Percentiles rank a stretch among this genome's conserved stretches.
phyloP scores from a whole-genome alignment of 2,113 vertebrate genomes.

The Nannospalax galili region DNA sequence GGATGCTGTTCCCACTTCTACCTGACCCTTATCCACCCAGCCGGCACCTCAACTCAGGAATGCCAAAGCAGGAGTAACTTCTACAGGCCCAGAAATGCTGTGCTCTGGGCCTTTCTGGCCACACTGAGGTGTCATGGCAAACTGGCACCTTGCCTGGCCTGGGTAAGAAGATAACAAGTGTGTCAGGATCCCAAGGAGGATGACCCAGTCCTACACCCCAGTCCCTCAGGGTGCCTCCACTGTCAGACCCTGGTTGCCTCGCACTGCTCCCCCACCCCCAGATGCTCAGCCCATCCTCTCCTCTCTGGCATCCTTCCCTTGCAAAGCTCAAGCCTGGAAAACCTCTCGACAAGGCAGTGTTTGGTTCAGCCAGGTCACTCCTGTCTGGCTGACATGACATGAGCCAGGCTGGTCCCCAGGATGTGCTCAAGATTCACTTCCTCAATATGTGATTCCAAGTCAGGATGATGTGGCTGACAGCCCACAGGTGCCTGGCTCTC shows the following conservation, averaged over 20 bases:
- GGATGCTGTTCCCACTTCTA: background rate
- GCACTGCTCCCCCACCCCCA: no score
- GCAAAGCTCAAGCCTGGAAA: background rate
- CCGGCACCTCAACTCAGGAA: background rate
- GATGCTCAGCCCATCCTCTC: no score
- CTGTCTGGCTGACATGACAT: background rate
- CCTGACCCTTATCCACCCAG: background rate
- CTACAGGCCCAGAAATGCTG: background rate
- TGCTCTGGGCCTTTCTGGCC: background rate
- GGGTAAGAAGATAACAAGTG: background rate
- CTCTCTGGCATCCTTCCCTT: background rate
- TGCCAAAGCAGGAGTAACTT: background rate
- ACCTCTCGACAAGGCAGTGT: background rate
- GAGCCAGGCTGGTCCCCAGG: background rate
- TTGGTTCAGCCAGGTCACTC: background rate
- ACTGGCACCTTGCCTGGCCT: background rate
- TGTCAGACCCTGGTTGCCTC: fast-evolving
- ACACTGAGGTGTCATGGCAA: background rate
- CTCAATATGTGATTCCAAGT: background rate
- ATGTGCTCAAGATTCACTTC: background rate
- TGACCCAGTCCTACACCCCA: background rate
- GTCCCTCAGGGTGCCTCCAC: background rate
- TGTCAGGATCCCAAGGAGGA: background rate
- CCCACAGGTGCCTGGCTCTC: background rate
- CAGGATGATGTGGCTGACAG: no score